Percentiles rank a stretch among this genome's conserved stretches.
Conservation (phyloP, 2,113 vertebrate species). For the Cyprinus carpio region DNA sequence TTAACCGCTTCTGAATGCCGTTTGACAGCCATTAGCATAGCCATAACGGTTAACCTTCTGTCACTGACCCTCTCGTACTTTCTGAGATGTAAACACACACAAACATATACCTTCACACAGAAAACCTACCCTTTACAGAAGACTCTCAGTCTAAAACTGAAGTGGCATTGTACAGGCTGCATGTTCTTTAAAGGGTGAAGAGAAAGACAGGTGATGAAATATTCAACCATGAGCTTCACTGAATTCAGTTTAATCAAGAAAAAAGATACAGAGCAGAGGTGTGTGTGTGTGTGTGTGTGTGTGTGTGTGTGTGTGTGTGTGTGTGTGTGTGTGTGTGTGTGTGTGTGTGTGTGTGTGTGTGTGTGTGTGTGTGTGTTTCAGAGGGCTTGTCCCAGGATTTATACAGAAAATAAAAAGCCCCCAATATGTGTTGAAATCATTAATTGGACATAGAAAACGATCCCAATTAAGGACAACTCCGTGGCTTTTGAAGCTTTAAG, state of each 20-base stretch:
- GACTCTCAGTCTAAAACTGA: neutral
- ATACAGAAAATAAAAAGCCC: neutral
- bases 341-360: neutral
- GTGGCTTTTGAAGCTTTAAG: neutral
- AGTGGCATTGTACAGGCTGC: neutral
- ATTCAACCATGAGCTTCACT: conserved; percentile 45
- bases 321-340: neutral
- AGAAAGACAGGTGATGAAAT: conserved; percentile 43
- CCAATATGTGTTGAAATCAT: neutral
- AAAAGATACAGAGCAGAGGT: neutral
- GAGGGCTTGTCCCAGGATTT: conserved; percentile 5
- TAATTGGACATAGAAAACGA: neutral
- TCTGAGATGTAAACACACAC: neutral
- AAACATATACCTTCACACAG: conserved; percentile 25
- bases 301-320: neutral
- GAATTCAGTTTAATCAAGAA: conserved; percentile 51
- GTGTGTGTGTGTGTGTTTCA: neutral
- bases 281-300: neutral
- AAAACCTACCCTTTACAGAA: conserved; percentile 10
- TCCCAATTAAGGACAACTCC: neutral
- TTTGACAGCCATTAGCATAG: conserved; percentile 4
- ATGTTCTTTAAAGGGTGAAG: neutral
- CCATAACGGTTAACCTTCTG: conserved; percentile 2
- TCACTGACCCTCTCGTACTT: conserved; percentile 22
- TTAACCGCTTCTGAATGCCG: neutral